A percentile compares a stretch with the other conserved stretches of the same genome.
Evolutionary conservation across 2,888 invertebrate genomes (phyloP).

Genomic region (Metalampra italica): DNA sequence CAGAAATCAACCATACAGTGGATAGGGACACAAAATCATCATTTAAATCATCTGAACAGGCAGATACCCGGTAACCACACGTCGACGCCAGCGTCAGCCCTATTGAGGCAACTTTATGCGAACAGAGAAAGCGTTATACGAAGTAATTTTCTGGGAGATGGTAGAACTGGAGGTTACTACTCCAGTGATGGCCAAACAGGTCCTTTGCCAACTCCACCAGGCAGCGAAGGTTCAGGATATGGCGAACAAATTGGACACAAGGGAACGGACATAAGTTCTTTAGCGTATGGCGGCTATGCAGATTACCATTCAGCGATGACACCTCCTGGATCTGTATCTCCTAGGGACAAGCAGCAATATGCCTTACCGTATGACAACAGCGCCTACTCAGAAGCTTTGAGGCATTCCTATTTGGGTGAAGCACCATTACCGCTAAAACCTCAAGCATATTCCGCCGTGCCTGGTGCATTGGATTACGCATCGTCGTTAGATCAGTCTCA

Average conservation of each 20-base stretch:
- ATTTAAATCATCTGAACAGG: slow-evolving; percentile 79
- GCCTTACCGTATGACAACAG: slow-evolving; percentile 71
- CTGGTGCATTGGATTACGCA: slow-evolving; percentile 82
- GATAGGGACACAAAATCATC: slow-evolving; percentile 90
- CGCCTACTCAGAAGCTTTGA: slow-evolving; percentile 83
- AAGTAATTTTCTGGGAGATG: slow-evolving; percentile 83
- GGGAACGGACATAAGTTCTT: slow-evolving; percentile 79
- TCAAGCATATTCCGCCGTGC: slow-evolving; percentile 90
- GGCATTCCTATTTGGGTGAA: slow-evolving; percentile 74
- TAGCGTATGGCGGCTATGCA: slow-evolving; percentile 79
- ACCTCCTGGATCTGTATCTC: slow-evolving; percentile 97
- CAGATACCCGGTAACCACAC: slow-evolving; percentile 77
- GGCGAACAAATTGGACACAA: slow-evolving; percentile 80
- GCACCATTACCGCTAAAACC: slow-evolving; percentile 88
- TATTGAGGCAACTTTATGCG: slow-evolving; percentile 93
- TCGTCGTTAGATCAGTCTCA: slow-evolving; percentile 88
- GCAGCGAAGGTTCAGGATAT: slow-evolving; percentile 88
- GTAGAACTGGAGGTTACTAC: slow-evolving; percentile 68
- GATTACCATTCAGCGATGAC: slow-evolving; percentile 97
- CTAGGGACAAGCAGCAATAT: slow-evolving; percentile 88
- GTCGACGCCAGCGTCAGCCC: slow-evolving; percentile 91
- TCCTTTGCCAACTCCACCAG: slow-evolving; percentile 93
- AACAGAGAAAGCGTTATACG: slow-evolving; percentile 97
- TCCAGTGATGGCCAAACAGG: slow-evolving; percentile 82
- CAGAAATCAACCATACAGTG: slow-evolving; percentile 92